phyloP scores from a whole-genome alignment of 2,797 vertebrate genomes.

The Clamator glandarius region DNA sequence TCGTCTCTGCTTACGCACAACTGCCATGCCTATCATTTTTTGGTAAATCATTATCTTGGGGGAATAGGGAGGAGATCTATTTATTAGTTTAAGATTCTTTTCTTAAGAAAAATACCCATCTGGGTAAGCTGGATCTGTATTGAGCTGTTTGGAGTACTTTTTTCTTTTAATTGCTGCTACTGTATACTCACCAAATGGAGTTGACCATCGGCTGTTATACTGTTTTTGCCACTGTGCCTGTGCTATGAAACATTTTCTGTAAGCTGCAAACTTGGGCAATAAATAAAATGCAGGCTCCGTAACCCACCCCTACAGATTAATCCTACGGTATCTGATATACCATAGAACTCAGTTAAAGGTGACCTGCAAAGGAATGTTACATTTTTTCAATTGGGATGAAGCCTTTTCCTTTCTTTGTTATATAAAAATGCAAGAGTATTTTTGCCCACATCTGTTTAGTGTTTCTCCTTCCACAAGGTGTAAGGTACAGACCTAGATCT shows the following conservation, averaged over 20 bases:
- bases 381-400: background rate
- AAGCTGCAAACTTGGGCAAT: slow-evolving; percentile 86
- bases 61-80: slow-evolving; percentile 38
- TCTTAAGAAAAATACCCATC: slow-evolving; percentile 46
- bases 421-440: background rate
- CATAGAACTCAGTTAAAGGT: slow-evolving; percentile 27
- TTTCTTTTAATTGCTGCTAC: slow-evolving; percentile 79
- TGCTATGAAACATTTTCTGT: slow-evolving; percentile 78
- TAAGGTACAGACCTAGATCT: background rate
- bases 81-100: slow-evolving; percentile 65
- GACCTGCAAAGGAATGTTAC: background rate
- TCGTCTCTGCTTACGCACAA: slow-evolving; percentile 67
- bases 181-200: slow-evolving; percentile 77
- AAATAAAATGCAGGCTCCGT: slow-evolving; percentile 65
- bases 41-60: slow-evolving; percentile 42
- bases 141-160: slow-evolving; percentile 73
- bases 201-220: slow-evolving; percentile 84
- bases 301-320: background rate
- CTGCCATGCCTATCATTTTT: slow-evolving; percentile 64
- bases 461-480: background rate
- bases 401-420: background rate
- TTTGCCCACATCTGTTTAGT: background rate
- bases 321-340: background rate
- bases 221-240: slow-evolving; percentile 98
- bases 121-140: slow-evolving; percentile 62